Evolutionary conservation across 2,113 vertebrate genomes (phyloP).

Genomic region (Philantomba maxwellii): DNA sequence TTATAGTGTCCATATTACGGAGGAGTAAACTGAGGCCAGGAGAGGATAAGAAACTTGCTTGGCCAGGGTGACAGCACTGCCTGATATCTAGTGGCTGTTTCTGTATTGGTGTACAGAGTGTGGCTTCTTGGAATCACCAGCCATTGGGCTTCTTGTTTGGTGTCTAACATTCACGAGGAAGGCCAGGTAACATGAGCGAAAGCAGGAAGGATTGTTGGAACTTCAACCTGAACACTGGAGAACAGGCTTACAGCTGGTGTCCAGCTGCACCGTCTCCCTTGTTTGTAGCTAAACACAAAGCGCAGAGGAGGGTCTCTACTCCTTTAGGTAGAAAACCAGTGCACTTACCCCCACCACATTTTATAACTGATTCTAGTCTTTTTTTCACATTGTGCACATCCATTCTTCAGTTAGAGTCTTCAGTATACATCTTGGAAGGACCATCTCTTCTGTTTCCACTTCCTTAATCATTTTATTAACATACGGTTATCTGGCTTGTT

Average conservation of each 20-base stretch:
- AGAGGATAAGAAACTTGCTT: background rate
- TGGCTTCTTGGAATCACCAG: background rate
- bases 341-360: background rate
- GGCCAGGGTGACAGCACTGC: background rate
- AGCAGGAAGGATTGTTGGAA: background rate
- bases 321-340: too few relatives aligned
- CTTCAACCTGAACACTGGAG: background rate
- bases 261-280: too few relatives aligned
- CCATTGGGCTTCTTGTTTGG: background rate
- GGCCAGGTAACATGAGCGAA: background rate
- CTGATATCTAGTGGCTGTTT: background rate
- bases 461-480: background rate
- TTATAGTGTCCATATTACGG: background rate
- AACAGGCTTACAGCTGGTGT: background rate
- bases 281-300: background rate
- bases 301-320: background rate
- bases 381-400: rapidly evolving
- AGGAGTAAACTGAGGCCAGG: background rate
- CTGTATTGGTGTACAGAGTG: background rate
- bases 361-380: background rate
- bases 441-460: background rate
- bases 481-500: background rate
- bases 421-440: background rate
- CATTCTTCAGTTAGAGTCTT: background rate
- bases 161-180: background rate